Evolutionary conservation across 2,797 vertebrate species (phyloP), one percentile per base, ranked within the genome.

Genomic region (Carapus acus): DNA sequence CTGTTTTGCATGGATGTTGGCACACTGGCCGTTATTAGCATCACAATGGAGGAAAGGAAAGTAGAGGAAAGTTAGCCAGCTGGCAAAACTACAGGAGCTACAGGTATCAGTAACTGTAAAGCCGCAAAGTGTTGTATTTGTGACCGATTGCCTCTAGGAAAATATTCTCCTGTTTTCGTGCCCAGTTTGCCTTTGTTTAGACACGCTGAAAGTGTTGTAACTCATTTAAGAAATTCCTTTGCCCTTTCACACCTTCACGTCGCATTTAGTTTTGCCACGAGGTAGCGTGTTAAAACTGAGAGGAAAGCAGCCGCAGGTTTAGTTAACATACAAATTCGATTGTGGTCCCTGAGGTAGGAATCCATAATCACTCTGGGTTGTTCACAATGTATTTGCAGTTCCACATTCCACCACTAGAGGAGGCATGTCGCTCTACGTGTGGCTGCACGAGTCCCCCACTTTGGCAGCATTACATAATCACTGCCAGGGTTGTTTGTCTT

Each of bases 391-490:
- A 55, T 20, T 8, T 67, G 67, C 24, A 60, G 7, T 55, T 23
- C 31, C 33, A 4, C 18, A 46, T 1, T 27, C 6, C 15, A 17
- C 85, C 84, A 80, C 62, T 8, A 81, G 85, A 79, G 74, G 79
- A 80, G 34, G 68, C 40, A 12, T 41, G 21, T 43, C 20, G 49
- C 44, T 22, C 37, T 54, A 21, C n/a, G 40, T 70, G 33, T 48
- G 3, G 37, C 24, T 61, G 31, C 47, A 47, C 54, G 41, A 24
- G 34, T 49, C 49, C 67, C 37, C 37, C 64, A 57, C 76, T 68
- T n/a, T n/a, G n/a, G 53, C 36, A 76, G 43, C 48, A 48, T 85
- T 85, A 76, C 76, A 72, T 81, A 84, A 84, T 66, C 11, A 60
- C 18, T 62, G 21, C 57, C 49, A 24, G 52, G 50, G 68, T 75